phyloP scores from a whole-genome alignment of 2,113 vertebrate genomes.

The Amblyornis subalaris region DNA sequence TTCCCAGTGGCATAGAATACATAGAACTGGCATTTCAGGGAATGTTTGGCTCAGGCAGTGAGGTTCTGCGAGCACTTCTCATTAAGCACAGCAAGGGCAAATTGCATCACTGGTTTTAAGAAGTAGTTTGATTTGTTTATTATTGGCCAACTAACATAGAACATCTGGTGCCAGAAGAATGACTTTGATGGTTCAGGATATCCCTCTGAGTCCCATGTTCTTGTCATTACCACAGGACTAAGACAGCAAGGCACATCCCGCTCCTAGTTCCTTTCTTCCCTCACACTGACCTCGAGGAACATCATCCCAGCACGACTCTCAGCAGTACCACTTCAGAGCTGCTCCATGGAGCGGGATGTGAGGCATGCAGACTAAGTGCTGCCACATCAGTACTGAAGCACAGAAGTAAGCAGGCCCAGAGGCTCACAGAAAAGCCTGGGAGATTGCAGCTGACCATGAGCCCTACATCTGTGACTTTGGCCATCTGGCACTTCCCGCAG shows the following conservation, averaged over 20 bases:
- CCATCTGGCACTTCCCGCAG: neutral
- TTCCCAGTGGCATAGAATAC: neutral
- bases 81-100: neutral
- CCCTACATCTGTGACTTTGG: neutral
- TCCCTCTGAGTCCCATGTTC: neutral
- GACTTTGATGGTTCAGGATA: neutral
- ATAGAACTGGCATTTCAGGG: neutral
- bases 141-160: neutral
- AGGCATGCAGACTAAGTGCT: neutral
- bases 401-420: neutral
- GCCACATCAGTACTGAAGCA: neutral
- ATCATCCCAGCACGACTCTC: too few species aligned
- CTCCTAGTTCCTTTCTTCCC: neutral
- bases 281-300: neutral
- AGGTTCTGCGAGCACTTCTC: neutral
- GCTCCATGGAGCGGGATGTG: neutral
- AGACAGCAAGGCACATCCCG: neutral
- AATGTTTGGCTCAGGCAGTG: neutral
- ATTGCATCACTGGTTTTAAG: neutral
- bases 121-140: neutral
- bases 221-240: neutral
- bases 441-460: rapidly evolving
- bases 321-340: neutral
- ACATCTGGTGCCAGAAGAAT: neutral
- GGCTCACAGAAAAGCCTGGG: neutral